These are phyloP conservation scores for Pseudococcus viburni DNA, from an alignment of 2,888 invertebrate genomes.

Conservation along the genomic window DNA sequence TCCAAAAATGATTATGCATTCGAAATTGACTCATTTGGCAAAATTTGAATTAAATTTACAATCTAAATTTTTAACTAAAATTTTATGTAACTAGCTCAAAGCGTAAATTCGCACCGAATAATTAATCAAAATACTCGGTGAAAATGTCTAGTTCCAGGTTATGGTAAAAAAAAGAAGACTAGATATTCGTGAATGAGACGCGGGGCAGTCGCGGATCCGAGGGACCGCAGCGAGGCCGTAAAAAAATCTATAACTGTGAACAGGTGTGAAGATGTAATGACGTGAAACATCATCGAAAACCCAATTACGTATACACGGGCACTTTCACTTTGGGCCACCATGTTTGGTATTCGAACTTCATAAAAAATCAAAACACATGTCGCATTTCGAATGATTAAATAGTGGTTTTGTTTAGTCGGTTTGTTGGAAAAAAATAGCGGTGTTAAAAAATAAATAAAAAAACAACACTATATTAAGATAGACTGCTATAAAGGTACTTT, in stretches of 20 bases:
- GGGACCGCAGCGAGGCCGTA: background rate
- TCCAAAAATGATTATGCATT: too few species aligned
- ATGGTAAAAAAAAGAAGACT: background rate
- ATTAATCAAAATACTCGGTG: conserved; percentile 15
- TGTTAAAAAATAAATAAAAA: background rate
- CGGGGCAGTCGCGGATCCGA: background rate
- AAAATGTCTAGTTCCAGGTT: conserved; percentile 11
- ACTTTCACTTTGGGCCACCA: conserved; percentile 62
- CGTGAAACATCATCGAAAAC: conserved; percentile 33
- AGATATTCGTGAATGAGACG: background rate
- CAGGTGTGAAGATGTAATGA: conserved; percentile 53
- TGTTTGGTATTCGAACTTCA: conserved; percentile 60
- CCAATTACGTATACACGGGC: conserved; percentile 26
- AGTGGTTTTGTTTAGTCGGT: conserved; percentile 14
- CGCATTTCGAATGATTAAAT: conserved; percentile 51
- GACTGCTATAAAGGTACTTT: background rate
- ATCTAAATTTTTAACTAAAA: too few species aligned
- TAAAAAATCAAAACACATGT: conserved; percentile 55
- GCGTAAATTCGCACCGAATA: background rate
- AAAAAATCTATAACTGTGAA: conserved; percentile 37
- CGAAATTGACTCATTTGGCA: too few species aligned
- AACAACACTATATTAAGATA: background rate
- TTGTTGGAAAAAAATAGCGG: conserved; percentile 18
- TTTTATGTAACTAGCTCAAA: background rate
- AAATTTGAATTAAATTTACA: too few species aligned